Base-by-base conservation (phyloP, 2,888 invertebrate genomes). In the Archaeoteleia sp. region DNA sequence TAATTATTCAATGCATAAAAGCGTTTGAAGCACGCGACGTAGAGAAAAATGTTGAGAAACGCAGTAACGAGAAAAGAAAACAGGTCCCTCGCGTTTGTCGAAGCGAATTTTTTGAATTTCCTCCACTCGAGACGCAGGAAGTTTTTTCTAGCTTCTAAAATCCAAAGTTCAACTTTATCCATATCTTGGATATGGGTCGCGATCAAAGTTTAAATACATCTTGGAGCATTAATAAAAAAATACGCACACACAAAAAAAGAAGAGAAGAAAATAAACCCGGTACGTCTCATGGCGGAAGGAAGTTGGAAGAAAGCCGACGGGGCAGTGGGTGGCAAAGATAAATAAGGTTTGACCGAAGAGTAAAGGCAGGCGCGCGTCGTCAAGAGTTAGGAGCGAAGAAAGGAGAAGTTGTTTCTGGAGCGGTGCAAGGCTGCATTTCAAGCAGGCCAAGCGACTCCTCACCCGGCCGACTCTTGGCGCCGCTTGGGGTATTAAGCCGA, bases 351-450 rank as follows among this genome's bases (percentile, higher is more conserved):
- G 58, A 54, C 58, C 48, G 39, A 40, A 43, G 53, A 57, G 53
- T 57, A 51, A 42, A 42, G 42, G 42, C 42, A 13, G 57, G 32
- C 34, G 45, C 32, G 61, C 55, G 57, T 67, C 57, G 67, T 67
- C 35, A 51, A 42, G 55, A 54, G 60, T 65, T 57, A 27, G 55
- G 27, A 39, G 40, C 25, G 54, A 53, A 65, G 54, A 55, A 42
- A 48, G 27, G 42, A 67, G 67, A 69, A 72, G 75, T 74, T 77
- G 75, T 75, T 77, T 73, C 58, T 68, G 60, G 61, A 70, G 58
- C 61, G 39, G 65, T 63, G 71, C 72, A 69, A 66, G n/a, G 66
- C 74, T 76, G 76, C 76, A 78, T 78, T 74, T 78, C 77, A 78
- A 78, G 27, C 73, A 76, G 73, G 70, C 67, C 73, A 25, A 27